Evolutionary conservation across 2,113 vertebrate genomes (phyloP).

Genomic region (Anarrhichthys ocellatus): DNA sequence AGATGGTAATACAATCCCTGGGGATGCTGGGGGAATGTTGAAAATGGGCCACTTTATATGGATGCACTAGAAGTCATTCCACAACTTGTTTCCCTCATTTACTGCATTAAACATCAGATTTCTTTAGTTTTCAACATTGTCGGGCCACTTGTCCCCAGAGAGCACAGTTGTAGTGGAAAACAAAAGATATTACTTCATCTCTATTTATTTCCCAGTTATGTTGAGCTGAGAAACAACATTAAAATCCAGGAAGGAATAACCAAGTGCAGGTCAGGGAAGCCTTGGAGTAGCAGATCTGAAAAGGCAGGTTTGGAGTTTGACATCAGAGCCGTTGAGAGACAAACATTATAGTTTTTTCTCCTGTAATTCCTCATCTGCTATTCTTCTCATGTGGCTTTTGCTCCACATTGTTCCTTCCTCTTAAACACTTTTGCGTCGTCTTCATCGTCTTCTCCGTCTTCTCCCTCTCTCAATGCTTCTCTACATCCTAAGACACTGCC

Average conservation of each 20-base stretch:
- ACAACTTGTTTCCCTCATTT: constrained; percentile 21
- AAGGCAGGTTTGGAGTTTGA: not conserved
- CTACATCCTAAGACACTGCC: constrained; percentile 25
- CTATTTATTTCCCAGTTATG: constrained; percentile 19
- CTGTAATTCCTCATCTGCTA: constrained; percentile 8
- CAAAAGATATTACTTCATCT: not conserved
- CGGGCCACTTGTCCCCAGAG: constrained; percentile 4
- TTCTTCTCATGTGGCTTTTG: constrained; percentile 7
- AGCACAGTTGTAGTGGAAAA: not conserved
- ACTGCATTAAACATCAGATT: not conserved
- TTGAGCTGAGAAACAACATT: constrained; percentile 25
- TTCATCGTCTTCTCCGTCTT: constrained; percentile 17
- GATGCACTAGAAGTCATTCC: not conserved
- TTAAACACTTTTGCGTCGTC: constrained; percentile 4
- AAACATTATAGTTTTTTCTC: not conserved
- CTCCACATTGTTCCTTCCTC: constrained; percentile 19
- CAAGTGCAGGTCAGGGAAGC: constrained; percentile 6
- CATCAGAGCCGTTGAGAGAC: not conserved
- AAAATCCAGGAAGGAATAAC: constrained; percentile 9
- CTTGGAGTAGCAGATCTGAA: not conserved
- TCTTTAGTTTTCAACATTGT: constrained; percentile 1
- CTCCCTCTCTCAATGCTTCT: not conserved
- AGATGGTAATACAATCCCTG: constrained; percentile 3
- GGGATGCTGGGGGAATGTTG: constrained; percentile 17
- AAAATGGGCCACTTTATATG: constrained; percentile 11